Percentiles rank a stretch among this genome's conserved stretches.
These are phyloP conservation scores for Augochlorella aurata DNA, from an alignment of 2,888 invertebrate genomes.

Conservation along the genomic window DNA sequence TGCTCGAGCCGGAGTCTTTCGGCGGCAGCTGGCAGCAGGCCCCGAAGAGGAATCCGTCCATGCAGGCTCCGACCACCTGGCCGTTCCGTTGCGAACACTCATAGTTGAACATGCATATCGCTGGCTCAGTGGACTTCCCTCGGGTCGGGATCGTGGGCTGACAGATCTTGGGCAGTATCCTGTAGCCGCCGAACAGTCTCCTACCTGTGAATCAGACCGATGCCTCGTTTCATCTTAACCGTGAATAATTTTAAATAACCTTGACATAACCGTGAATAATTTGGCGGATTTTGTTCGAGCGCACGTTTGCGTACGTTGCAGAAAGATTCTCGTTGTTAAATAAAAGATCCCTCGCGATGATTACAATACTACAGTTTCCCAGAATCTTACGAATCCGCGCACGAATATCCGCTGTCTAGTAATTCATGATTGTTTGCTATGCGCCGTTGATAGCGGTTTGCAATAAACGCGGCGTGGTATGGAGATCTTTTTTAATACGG, in stretches of 20 bases:
- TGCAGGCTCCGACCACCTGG: slow-evolving; percentile 93
- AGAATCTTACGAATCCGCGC: no score
- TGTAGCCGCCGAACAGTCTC: slow-evolving; percentile 92
- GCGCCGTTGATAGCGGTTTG: background rate
- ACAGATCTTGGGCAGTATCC: slow-evolving; percentile 92
- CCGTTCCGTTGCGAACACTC: slow-evolving; percentile 92
- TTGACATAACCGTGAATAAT: no score
- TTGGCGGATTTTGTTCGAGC: no score
- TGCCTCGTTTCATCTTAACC: background rate
- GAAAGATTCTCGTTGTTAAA: no score
- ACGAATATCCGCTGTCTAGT: background rate
- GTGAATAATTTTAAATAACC: no score
- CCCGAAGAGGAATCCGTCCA: slow-evolving; percentile 96
- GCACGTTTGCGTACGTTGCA: no score
- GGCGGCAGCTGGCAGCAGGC: slow-evolving; percentile 92
- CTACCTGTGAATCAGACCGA: slow-evolving; percentile 76
- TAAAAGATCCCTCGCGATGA: no score
- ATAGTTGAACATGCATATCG: slow-evolving; percentile 96
- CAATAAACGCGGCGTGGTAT: background rate
- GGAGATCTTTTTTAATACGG: background rate
- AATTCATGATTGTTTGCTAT: background rate
- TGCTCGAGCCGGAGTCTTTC: slow-evolving; percentile 75
- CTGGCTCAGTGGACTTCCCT: slow-evolving; percentile 86
- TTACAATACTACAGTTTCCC: no score
- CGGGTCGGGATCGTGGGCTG: slow-evolving; percentile 86